Conservation (phyloP, 2,888 invertebrate species). For the Drosophila paucipuncta region DNA sequence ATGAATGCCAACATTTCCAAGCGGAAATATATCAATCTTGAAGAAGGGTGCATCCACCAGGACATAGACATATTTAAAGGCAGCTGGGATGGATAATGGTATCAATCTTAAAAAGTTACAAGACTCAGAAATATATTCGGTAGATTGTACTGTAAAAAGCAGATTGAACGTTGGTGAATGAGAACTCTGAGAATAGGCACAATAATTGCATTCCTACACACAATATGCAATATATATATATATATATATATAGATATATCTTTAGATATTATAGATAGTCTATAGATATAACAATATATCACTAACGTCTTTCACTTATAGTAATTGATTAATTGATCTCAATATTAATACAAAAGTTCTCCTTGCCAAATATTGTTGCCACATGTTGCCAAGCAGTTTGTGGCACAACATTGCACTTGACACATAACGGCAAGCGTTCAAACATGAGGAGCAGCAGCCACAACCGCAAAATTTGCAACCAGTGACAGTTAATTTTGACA, state of each 20-base stretch:
- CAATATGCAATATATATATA: not conserved
- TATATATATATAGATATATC: not conserved
- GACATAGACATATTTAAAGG: not conserved
- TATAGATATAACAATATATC: not conserved
- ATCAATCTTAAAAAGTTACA: not conserved
- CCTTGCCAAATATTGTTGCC: not conserved
- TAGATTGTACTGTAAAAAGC: not conserved
- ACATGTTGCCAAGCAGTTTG: conserved; percentile 31
- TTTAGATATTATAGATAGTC: not conserved
- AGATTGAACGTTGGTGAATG: not conserved
- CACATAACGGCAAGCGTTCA: not conserved
- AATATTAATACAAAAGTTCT: not conserved
- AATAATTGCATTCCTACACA: not conserved
- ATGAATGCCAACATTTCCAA: not conserved
- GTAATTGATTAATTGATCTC: not conserved
- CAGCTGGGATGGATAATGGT: not conserved
- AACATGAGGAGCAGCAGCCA: conserved; percentile 16
- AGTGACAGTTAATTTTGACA: conserved; percentile 75
- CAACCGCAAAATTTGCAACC: conserved; percentile 65
- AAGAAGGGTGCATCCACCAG: not conserved
- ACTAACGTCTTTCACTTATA: too few relatives aligned
- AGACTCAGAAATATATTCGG: not conserved
- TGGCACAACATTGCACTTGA: not conserved
- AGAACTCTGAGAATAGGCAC: not conserved
- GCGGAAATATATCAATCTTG: not conserved